A percentile compares a stretch with the other conserved stretches of the same genome.
phyloP scores from a whole-genome alignment of 2,888 invertebrate genomes.

The Scaptodrosophila latifasciaeformis region DNA sequence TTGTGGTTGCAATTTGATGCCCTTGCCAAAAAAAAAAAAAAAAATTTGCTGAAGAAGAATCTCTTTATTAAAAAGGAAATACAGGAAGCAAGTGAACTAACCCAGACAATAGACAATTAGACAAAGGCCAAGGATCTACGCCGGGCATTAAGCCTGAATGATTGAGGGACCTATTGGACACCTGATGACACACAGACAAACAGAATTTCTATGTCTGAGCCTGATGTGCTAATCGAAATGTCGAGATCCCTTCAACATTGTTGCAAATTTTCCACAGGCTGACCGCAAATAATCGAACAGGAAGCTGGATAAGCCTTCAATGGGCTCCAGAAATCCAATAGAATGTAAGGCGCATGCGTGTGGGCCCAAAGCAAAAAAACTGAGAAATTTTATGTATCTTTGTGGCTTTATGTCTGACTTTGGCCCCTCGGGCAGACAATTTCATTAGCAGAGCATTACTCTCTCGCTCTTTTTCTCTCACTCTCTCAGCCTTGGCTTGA shows the following conservation, averaged over 20 bases:
- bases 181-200: conserved; percentile 26
- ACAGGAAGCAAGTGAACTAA: conserved; percentile 48
- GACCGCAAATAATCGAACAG: conserved; percentile 63
- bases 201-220: too few relatives aligned
- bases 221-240: conserved; percentile 31
- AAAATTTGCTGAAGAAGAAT: conserved; percentile 34
- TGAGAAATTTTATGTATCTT: too few relatives aligned
- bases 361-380: too few relatives aligned
- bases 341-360: conserved; percentile 15
- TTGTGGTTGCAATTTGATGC: conserved; percentile 10
- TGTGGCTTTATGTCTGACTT: conserved; percentile 4
- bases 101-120: conserved; percentile 30
- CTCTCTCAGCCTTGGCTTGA: background rate
- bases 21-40: conserved; percentile 14
- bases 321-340: background rate
- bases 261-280: conserved; percentile 51
- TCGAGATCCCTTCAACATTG: conserved; percentile 39
- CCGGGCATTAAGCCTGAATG: conserved; percentile 23
- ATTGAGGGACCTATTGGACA: conserved; percentile 18
- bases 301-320: conserved; percentile 42
- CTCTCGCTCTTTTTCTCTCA: background rate
- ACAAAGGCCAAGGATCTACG: conserved; percentile 59
- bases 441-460: conserved; percentile 46
- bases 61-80: conserved; percentile 52
- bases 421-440: conserved; percentile 27